Evolutionary conservation across 2,797 vertebrate species (phyloP), one percentile per base, ranked within the genome.

Genomic region (Euphonia xanthogaster): DNA sequence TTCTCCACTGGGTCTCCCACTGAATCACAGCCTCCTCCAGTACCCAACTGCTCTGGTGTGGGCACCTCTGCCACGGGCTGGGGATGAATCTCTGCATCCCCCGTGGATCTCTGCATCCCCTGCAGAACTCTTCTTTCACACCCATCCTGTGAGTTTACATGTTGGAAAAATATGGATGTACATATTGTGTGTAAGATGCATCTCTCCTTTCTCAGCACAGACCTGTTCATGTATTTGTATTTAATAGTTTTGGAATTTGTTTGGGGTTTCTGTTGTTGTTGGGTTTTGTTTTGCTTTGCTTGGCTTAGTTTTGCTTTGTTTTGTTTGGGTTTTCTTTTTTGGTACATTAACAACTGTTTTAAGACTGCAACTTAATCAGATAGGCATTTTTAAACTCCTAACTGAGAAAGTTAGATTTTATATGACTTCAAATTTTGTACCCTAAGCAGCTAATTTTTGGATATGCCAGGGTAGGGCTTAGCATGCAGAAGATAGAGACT

Each of bases 341-440:
- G 0, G 5, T 30, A 31, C 15, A 25, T 9, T 55, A 74, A 25
- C 0, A 0, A 68, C 3, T 1, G 5, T 22, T 86, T 86, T 39
- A 83, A 55, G 27, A 30, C 11, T 15, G 20, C 3, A 3, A 5
- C 54, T 42, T 87, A 44, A 71, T 76, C 35, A 60, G 31, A 58
- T 10, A 5, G 6, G 14, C 10, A 5, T 40, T 78, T 87, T 73
- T 68, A 53, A 65, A 31, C 2, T 9, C 33, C 13, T 28, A 23
- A 44, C 13, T 62, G 31, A 77, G 20, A 62, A 77, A 83, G 31
- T 15, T 25, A n/a, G 11, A 40, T 70, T 50, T 62, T 60, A 48
- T 9, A 31, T 35, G 6, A 6, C 14, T 85, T 84, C 84, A 77
- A 18, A 48, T 47, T 53, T 45, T 53, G 16, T 3, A 33, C 7